These are phyloP conservation scores for Pycnonotus jocosus DNA, from an alignment of 2,113 vertebrate species.

Conservation along the genomic window DNA sequence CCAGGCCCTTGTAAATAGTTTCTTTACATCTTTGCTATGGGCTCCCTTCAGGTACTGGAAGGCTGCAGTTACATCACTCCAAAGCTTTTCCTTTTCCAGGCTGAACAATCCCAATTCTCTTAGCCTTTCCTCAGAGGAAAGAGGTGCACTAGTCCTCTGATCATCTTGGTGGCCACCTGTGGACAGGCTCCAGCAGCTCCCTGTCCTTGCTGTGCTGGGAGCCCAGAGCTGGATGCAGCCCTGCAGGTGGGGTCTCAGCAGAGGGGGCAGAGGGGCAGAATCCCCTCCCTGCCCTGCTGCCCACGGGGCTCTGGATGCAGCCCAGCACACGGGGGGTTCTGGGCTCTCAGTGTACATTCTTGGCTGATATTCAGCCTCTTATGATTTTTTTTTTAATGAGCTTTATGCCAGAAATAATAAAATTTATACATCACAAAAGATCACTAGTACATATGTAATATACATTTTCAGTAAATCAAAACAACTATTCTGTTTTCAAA, in stretches of 20 bases:
- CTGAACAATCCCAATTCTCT: background rate
- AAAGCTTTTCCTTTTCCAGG: background rate
- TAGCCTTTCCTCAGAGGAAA: background rate
- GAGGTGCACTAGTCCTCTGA: rapidly evolving
- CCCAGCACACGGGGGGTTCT: background rate
- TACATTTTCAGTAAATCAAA: background rate
- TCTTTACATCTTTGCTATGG: background rate
- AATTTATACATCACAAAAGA: background rate
- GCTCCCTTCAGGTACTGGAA: background rate
- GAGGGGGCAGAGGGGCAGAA: background rate
- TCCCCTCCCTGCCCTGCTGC: background rate
- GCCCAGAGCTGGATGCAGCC: background rate
- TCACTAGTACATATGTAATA: background rate
- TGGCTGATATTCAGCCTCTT: background rate
- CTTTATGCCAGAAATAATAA: background rate
- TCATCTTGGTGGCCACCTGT: background rate
- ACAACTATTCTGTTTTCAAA: background rate
- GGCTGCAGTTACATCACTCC: background rate
- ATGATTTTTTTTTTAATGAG: background rate
- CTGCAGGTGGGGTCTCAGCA: background rate
- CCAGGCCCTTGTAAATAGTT: background rate
- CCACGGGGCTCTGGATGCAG: background rate
- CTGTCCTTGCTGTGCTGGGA: background rate
- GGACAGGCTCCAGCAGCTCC: background rate
- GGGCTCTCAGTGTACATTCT: background rate